Percentiles rank a stretch among this genome's conserved stretches.
Conservation (phyloP, 2,888 invertebrate genomes). For the Dugesia japonica region DNA sequence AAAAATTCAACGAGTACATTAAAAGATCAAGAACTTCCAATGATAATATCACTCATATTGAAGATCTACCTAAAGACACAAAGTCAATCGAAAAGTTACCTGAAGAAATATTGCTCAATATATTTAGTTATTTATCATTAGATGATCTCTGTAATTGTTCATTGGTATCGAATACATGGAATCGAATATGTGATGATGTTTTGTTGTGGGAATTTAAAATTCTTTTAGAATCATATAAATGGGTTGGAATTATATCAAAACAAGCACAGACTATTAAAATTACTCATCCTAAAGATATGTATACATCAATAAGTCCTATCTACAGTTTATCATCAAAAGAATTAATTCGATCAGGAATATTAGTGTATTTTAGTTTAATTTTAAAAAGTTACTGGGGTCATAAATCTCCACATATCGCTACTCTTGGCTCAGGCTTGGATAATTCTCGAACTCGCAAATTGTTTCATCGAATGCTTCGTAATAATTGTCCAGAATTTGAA, state of each 20-base stretch:
- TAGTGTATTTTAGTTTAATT: neutral
- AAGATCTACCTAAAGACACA: neutral
- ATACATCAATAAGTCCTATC: neutral
- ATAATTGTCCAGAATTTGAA: constrained; percentile 30
- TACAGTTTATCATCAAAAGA: constrained; percentile 2
- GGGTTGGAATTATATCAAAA: constrained; percentile 12
- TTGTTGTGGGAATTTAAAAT: constrained; percentile 21
- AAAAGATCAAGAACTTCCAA: neutral
- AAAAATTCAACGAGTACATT: neutral
- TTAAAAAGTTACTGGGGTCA: neutral
- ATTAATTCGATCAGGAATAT: neutral
- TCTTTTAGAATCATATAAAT: constrained; percentile 2
- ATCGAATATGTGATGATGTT: constrained; percentile 21
- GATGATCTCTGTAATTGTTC: constrained; percentile 12
- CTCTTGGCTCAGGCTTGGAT: constrained; percentile 23
- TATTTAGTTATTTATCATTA: constrained; percentile 29
- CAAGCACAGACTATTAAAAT: neutral
- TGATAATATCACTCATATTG: neutral
- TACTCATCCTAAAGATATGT: neutral
- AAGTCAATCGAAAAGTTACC: neutral
- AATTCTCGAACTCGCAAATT: constrained; percentile 14
- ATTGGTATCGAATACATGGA: constrained; percentile 12
- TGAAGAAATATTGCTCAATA: constrained; percentile 30
- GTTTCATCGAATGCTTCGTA: constrained; percentile 23
- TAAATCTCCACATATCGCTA: neutral